Conservation (phyloP, 2,888 invertebrate genomes). For the Oasisia sp. region DNA sequence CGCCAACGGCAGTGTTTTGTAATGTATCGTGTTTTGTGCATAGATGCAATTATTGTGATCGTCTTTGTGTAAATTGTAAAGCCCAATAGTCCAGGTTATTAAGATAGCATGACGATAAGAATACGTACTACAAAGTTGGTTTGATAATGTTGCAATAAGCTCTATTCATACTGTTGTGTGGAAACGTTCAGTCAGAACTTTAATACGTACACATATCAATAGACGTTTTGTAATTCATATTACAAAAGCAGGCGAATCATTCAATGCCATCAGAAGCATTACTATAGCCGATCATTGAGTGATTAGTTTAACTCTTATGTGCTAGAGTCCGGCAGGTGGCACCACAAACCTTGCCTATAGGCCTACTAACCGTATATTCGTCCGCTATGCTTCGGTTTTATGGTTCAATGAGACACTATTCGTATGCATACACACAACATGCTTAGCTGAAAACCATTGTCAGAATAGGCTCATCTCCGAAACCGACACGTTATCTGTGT, state of each 20-base stretch:
- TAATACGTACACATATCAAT: not conserved
- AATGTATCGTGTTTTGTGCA: not conserved
- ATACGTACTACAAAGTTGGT: not conserved
- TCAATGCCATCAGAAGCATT: no score
- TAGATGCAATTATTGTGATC: not conserved
- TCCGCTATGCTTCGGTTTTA: no score
- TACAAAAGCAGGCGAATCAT: not conserved
- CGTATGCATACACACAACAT: no score
- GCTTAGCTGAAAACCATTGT: no score
- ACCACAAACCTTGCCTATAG: no score
- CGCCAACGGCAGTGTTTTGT: not conserved
- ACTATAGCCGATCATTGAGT: no score
- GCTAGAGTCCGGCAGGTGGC: no score
- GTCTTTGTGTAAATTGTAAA: not conserved
- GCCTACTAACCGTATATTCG: no score
- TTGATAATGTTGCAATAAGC: not conserved
- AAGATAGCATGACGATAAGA: not conserved
- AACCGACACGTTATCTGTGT: no score
- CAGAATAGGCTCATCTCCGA: no score
- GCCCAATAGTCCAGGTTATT: not conserved
- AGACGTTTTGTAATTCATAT: not conserved
- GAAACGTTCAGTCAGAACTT: not conserved
- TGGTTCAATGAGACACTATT: no score
- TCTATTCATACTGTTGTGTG: not conserved
- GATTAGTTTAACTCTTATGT: no score